These are phyloP conservation scores for Allygus modestus DNA, from an alignment of 2,888 invertebrate species.

Conservation along the genomic window DNA sequence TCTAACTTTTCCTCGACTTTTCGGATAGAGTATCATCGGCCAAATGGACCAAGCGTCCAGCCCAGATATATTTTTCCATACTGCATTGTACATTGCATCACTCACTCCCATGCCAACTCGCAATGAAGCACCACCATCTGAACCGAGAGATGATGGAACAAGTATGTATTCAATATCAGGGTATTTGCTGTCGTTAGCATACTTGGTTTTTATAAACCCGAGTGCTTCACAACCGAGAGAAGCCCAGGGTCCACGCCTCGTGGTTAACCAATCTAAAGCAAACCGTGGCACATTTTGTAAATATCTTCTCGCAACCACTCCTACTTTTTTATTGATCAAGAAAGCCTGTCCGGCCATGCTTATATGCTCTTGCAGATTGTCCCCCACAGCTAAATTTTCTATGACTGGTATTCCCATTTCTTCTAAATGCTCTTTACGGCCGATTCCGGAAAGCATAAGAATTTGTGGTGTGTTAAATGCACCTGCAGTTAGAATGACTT, in stretches of 20 bases:
- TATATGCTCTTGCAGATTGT: constrained; percentile 80
- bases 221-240: constrained; percentile 87
- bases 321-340: constrained; percentile 68
- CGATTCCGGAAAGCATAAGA: constrained; percentile 87
- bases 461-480: constrained; percentile 89
- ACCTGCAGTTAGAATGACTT: constrained; percentile 86
- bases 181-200: constrained; percentile 81
- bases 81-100: constrained; percentile 78
- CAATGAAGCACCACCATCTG: constrained; percentile 79
- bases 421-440: constrained; percentile 79
- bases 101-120: constrained; percentile 81
- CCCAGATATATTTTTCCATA: constrained; percentile 76
- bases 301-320: constrained; percentile 49
- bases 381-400: constrained; percentile 79
- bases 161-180: constrained; percentile 90
- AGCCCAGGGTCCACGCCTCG: constrained; percentile 83
- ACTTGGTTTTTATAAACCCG: constrained; percentile 84
- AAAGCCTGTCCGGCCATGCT: constrained; percentile 70
- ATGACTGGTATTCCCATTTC: constrained; percentile 78
- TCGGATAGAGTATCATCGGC: constrained; percentile 85
- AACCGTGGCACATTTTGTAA: constrained; percentile 76
- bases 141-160: constrained; percentile 86
- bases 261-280: constrained; percentile 78
- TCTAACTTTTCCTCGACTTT: constrained; percentile 84
- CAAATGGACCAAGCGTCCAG: constrained; percentile 83